Base-by-base conservation (phyloP, 2,888 invertebrate species). In the Troides aeacus region DNA sequence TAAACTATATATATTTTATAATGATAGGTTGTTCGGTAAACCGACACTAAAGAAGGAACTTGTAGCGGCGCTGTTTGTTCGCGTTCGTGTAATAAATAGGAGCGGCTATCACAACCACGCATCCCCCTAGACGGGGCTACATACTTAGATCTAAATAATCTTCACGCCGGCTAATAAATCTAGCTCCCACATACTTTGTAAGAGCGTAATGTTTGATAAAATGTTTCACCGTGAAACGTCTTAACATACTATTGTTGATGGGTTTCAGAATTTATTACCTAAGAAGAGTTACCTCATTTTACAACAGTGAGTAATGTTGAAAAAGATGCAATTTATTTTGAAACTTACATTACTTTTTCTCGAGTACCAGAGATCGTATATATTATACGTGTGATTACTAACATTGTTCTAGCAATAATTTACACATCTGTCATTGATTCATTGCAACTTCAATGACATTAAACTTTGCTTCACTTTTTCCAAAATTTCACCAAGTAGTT, bases 91-190 rank as follows among this genome's bases (percentile, higher is more conserved):
- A 70, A 70, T 70, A 70, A 66, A 70, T 70, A 70, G 66, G n/a
- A n/a, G n/a, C 57, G 50, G 58, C 70, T 66, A 70, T 70, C 70
- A 66, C 66, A 53, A 66, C 58, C 62, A 70, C 66, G 69, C 69
- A 69, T 69, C 65, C 65, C 57, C 65, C 21, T 61, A 53, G 69
- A 56, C 23, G 50, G 61, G 66, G 65, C 65, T 65, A 65, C 58
- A 46, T 65, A 69, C 61, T 62, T 69, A 62, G 24, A 69, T 64
- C 64, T 69, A 65, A 69, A 69, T 69, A 65, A 69, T 69, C 69
- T 65, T 36, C 39, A 30, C 57, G 56, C 53, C 23, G 57, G n/a
- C 56, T 65, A 65, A 65, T 69, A 69, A 69, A 69, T 69, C 61
- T 62, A n/a, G 57, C 69, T 64, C 61, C 69, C 65, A 69, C 69